Percentiles rank a stretch among this genome's conserved stretches.
phyloP scores from a whole-genome alignment of 2,888 invertebrate species.

The Drosophila pseudotalamancana region DNA sequence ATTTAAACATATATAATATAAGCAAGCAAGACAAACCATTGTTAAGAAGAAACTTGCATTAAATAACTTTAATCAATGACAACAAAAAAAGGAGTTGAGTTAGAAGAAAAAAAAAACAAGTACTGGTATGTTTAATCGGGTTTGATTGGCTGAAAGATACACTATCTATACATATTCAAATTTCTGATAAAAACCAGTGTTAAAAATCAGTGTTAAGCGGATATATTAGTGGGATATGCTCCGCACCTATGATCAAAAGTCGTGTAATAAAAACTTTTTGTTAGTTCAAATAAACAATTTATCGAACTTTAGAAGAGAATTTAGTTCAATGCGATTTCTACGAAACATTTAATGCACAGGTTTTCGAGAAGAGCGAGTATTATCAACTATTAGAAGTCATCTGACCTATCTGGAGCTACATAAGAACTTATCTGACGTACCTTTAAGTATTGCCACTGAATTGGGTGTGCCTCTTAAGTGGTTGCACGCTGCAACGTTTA shows the following conservation, averaged over 20 bases:
- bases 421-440: too few relatives aligned
- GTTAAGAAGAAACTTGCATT: too few relatives aligned
- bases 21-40: background rate
- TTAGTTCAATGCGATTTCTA: background rate
- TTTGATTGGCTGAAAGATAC: too few relatives aligned
- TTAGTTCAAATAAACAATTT: too few relatives aligned
- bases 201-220: too few relatives aligned
- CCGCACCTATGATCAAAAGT: too few relatives aligned
- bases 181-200: too few relatives aligned
- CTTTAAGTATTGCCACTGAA: conserved; percentile 8
- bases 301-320: too few relatives aligned
- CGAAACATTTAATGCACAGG: background rate
- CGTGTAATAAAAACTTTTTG: too few relatives aligned
- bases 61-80: conserved; percentile 6
- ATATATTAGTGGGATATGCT: too few relatives aligned
- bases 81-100: too few relatives aligned
- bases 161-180: too few relatives aligned
- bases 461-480: conserved; percentile 11
- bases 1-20: background rate
- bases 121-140: conserved; percentile 7
- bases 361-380: background rate
- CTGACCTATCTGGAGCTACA: background rate
- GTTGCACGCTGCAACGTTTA: background rate
- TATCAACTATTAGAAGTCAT: background rate
- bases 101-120: background rate